These are phyloP conservation scores for Darevskia nairensis DNA, from an alignment of 2,797 vertebrate genomes.

Conservation along the genomic window DNA sequence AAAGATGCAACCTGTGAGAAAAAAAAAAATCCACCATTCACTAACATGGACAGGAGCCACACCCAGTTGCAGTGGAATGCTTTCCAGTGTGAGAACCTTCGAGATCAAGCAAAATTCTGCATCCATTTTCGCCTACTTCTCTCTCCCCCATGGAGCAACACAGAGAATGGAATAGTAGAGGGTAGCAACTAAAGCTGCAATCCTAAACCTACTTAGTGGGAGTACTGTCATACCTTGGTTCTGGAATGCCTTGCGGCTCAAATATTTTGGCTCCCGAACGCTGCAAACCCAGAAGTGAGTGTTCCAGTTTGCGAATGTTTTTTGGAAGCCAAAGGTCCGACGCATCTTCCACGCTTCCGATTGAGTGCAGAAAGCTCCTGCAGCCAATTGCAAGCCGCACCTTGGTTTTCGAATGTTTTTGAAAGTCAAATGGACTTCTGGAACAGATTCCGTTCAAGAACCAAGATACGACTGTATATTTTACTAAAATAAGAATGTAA, in stretches of 20 bases:
- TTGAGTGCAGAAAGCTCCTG: too few species aligned
- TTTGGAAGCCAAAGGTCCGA: too few species aligned
- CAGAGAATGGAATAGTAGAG: background rate
- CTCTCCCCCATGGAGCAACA: background rate
- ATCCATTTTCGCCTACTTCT: background rate
- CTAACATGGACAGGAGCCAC: background rate
- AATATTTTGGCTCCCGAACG: too few species aligned
- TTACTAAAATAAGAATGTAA: background rate
- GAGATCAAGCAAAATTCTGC: background rate
- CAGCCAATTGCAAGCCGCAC: too few species aligned
- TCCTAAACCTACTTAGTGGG: background rate
- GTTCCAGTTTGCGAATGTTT: too few species aligned
- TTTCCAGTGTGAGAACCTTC: background rate
- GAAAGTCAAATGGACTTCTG: too few species aligned
- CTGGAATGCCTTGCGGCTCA: too few species aligned
- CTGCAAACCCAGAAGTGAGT: too few species aligned
- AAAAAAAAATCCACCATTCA: conserved; percentile 9
- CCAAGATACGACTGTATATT: background rate
- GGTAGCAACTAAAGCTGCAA: background rate
- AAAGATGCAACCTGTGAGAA: conserved; percentile 44
- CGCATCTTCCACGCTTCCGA: too few species aligned
- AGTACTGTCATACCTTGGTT: background rate
- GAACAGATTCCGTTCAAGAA: too few species aligned
- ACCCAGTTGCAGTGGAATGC: background rate
- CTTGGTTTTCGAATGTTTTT: too few species aligned